A percentile compares a stretch with the other conserved stretches of the same genome.
Conservation (phyloP, 2,888 invertebrate genomes). For the Periphyllus acericola region DNA sequence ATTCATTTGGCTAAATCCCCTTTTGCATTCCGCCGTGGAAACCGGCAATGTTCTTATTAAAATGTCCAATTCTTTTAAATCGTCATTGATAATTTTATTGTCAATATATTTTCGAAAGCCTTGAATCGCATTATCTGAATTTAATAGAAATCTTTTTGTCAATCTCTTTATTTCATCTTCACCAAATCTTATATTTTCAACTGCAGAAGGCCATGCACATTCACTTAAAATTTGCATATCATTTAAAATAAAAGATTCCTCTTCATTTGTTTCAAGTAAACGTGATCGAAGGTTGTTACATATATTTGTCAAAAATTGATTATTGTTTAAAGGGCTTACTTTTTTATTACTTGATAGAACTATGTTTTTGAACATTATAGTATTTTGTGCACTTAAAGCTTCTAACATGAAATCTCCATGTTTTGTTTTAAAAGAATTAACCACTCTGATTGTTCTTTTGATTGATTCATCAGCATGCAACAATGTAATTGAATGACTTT, state of each 20-base stretch:
- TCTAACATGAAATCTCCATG: neutral
- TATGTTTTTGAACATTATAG: neutral
- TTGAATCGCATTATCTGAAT: neutral
- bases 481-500: too few relatives aligned
- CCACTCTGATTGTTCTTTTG: too few relatives aligned
- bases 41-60: neutral
- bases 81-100: neutral
- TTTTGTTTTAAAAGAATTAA: too few relatives aligned
- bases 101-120: too few relatives aligned
- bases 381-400: neutral
- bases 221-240: slow-evolving; percentile 1
- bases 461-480: too few relatives aligned
- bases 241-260: slow-evolving; percentile 1
- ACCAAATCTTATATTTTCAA: too few relatives aligned
- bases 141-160: neutral
- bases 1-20: neutral
- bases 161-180: neutral
- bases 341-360: neutral
- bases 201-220: neutral
- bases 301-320: neutral
- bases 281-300: neutral
- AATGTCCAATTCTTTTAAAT: slow-evolving; percentile 9
- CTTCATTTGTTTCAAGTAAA: slow-evolving; percentile 3
- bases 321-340: neutral
- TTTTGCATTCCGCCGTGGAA: slow-evolving; percentile 4